Evolutionary conservation across 1,140 invertebrate genomes (phyloP).

Genomic region (Hesperophylax magnus): DNA sequence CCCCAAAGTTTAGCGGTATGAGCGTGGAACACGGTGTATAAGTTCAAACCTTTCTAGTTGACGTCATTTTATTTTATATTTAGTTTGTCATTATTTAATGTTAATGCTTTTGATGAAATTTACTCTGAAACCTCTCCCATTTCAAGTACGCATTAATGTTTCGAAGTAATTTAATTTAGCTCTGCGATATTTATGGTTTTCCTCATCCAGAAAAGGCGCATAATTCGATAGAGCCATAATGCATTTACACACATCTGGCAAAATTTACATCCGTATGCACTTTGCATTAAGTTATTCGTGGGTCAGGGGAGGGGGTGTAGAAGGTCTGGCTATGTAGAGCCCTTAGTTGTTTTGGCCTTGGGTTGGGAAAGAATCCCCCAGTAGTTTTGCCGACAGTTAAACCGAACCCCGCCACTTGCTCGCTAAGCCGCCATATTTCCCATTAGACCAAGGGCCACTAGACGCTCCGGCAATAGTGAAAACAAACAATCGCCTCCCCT

Average conservation of each 20-base stretch:
- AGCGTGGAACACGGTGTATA: too few species aligned
- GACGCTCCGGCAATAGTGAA: constrained; percentile 20
- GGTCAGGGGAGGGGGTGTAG: constrained; percentile 1
- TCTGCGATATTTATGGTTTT: background rate
- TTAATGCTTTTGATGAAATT: too few species aligned
- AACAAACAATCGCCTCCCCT: constrained; percentile 17
- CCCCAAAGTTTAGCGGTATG: too few species aligned
- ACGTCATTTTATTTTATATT: too few species aligned
- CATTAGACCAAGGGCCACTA: constrained; percentile 19
- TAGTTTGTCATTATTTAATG: too few species aligned
- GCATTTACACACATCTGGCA: constrained; percentile 48
- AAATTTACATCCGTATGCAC: constrained; percentile 53
- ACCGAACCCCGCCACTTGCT: constrained; percentile 10
- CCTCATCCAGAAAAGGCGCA: constrained; percentile 29
- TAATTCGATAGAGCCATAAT: constrained; percentile 52
- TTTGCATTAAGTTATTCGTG: constrained; percentile 55
- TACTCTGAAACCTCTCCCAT: too few species aligned
- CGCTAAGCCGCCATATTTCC: background rate
- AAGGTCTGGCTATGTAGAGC: background rate
- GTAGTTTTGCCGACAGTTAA: too few species aligned
- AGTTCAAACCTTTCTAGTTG: too few species aligned
- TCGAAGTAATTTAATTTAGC: too few species aligned
- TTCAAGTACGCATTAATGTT: too few species aligned
- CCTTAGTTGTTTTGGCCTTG: background rate
- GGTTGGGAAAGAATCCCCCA: too few species aligned